Percentiles rank a stretch among this genome's conserved stretches.
These are phyloP conservation scores for Chelonus formosanus DNA, from an alignment of 2,888 invertebrate genomes.

Conservation along the genomic window DNA sequence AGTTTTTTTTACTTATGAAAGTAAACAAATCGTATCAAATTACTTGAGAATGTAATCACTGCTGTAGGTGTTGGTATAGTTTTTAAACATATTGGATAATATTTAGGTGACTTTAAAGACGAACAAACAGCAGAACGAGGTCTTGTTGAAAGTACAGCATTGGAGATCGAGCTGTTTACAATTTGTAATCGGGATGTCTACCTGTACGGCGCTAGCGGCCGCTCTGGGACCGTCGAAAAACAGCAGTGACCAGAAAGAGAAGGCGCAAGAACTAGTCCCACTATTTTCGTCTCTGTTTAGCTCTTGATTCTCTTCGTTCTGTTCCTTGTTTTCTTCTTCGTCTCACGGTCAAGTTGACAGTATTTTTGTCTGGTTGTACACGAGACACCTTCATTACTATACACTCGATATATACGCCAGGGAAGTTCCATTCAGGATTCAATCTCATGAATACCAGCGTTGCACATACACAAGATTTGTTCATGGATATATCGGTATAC, in stretches of 20 bases:
- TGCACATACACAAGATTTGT: conserved; percentile 9
- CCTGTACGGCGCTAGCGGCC: conserved; percentile 50
- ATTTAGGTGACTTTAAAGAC: not conserved
- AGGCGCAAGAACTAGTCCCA: conserved; percentile 45
- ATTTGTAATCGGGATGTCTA: conserved; percentile 57
- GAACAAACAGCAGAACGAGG: not conserved
- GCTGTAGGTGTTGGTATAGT: too few relatives aligned
- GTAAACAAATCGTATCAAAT: too few relatives aligned
- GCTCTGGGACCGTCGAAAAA: conserved; percentile 53
- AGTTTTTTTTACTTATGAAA: too few relatives aligned
- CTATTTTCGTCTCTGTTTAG: conserved; percentile 21
- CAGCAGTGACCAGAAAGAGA: conserved; percentile 45
- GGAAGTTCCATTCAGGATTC: conserved; percentile 56
- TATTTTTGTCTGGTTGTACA: conserved; percentile 53
- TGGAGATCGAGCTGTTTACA: conserved; percentile 50
- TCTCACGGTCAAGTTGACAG: conserved; percentile 49
- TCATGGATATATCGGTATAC: conserved; percentile 11
- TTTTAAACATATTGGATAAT: too few relatives aligned
- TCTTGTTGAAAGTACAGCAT: not conserved
- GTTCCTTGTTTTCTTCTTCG: conserved; percentile 11
- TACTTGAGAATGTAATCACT: too few relatives aligned
- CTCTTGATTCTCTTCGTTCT: conserved; percentile 15
- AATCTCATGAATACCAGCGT: conserved; percentile 53
- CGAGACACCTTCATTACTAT: conserved; percentile 59
- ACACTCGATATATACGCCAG: conserved; percentile 43